Percentiles rank a stretch among this genome's conserved stretches.
phyloP scores from a whole-genome alignment of 2,888 invertebrate genomes.

The Halictus ligatus region DNA sequence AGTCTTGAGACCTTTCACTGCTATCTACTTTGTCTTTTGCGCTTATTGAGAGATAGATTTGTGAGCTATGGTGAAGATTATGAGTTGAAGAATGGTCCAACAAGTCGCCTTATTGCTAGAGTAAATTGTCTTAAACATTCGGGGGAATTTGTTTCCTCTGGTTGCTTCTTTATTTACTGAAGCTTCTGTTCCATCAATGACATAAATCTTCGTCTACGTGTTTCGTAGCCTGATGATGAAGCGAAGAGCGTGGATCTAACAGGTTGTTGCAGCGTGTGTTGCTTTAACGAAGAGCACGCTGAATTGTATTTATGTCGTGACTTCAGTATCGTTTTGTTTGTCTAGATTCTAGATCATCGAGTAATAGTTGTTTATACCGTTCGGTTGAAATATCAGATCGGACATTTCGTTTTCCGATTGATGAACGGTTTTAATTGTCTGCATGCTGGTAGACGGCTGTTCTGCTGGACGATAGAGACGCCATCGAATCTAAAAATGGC shows the following conservation, averaged over 20 bases:
- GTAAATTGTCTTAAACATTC: neutral
- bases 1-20: neutral
- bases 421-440: neutral
- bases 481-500: slow-evolving; percentile 11
- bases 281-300: neutral
- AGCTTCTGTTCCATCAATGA: neutral
- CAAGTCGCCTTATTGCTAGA: neutral
- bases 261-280: neutral
- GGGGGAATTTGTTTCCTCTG: neutral
- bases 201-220: neutral
- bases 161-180: neutral
- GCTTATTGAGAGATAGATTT: neutral
- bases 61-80: neutral
- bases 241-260: neutral
- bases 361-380: neutral
- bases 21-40: neutral
- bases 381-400: neutral
- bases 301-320: neutral
- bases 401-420: neutral
- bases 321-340: too few relatives aligned
- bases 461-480: neutral
- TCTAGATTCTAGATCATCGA: neutral
- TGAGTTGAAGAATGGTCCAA: neutral
- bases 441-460: neutral
- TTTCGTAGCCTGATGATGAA: neutral